These are phyloP conservation scores for Aplochiton taeniatus DNA, from an alignment of 2,797 vertebrate genomes.

Conservation along the genomic window DNA sequence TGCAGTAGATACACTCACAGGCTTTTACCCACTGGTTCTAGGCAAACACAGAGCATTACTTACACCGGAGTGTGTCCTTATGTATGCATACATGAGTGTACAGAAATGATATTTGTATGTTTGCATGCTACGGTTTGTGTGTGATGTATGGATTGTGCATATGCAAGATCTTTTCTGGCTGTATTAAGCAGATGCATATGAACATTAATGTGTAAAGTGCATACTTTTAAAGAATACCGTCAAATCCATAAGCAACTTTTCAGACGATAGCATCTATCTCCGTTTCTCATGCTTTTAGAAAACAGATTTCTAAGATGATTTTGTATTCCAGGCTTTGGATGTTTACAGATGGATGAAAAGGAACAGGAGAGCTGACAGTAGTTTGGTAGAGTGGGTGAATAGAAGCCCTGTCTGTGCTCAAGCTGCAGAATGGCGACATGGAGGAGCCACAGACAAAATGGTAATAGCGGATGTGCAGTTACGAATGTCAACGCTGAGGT, in stretches of 20 bases:
- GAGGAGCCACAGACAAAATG: neutral
- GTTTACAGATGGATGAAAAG: neutral
- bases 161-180: constrained; percentile 33
- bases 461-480: neutral
- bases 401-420: neutral
- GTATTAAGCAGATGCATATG: constrained; percentile 33
- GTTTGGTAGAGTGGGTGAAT: neutral
- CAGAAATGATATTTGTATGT: neutral
- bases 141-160: constrained; percentile 15
- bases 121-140: neutral
- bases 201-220: constrained; percentile 37
- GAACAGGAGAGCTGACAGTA: neutral
- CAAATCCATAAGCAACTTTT: neutral
- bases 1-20: constrained; percentile 24
- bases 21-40: neutral
- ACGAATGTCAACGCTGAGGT: constrained; percentile 6
- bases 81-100: constrained; percentile 1
- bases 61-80: constrained; percentile 5
- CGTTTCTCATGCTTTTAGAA: too few relatives aligned
- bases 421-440: neutral
- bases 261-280: too few relatives aligned
- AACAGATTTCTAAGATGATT: too few relatives aligned
- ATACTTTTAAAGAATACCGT: neutral
- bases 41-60: constrained; percentile 11
- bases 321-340: too few relatives aligned